Percentiles rank a stretch among this genome's conserved stretches.
phyloP scores from a whole-genome alignment of 23 tunicate species.

The Clavelina lepadiformis region DNA sequence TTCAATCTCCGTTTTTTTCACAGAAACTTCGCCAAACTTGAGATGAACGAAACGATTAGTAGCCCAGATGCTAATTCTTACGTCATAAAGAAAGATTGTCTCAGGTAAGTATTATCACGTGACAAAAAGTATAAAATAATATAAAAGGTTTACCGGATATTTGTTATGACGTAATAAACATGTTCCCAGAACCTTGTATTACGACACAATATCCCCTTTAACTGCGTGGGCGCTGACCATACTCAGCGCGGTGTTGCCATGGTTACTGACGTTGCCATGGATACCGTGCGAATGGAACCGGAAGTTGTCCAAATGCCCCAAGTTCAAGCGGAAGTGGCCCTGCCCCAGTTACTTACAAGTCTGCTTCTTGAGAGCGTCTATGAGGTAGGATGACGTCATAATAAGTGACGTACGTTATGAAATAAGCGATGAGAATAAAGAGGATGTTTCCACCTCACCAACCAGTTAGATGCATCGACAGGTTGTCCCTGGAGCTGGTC shows the following conservation, averaged over 20 bases:
- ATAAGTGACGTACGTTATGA: too few relatives aligned
- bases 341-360: constrained; percentile 24
- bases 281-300: constrained; percentile 21
- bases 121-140: background rate
- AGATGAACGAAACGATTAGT: constrained; percentile 6
- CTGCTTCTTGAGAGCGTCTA: constrained; percentile 14
- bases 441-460: too few relatives aligned
- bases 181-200: constrained; percentile 12
- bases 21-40: too few relatives aligned
- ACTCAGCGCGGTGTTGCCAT: constrained; percentile 28
- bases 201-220: constrained; percentile 33
- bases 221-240: constrained; percentile 27
- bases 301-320: constrained; percentile 18
- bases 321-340: constrained; percentile 6
- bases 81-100: constrained; percentile 5
- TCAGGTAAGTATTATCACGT: constrained; percentile 1
- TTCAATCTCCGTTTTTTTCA: too few relatives aligned
- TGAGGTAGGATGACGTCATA: too few relatives aligned
- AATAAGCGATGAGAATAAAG: too few relatives aligned
- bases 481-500: constrained; percentile 29
- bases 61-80: background rate
- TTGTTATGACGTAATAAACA: background rate
- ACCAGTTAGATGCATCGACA: constrained; percentile 4
- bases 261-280: constrained; percentile 49
- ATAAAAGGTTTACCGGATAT: background rate